These are phyloP conservation scores for Caenorhabditis zanzibari DNA, from an alignment of 2,888 invertebrate genomes.

Conservation along the genomic window DNA sequence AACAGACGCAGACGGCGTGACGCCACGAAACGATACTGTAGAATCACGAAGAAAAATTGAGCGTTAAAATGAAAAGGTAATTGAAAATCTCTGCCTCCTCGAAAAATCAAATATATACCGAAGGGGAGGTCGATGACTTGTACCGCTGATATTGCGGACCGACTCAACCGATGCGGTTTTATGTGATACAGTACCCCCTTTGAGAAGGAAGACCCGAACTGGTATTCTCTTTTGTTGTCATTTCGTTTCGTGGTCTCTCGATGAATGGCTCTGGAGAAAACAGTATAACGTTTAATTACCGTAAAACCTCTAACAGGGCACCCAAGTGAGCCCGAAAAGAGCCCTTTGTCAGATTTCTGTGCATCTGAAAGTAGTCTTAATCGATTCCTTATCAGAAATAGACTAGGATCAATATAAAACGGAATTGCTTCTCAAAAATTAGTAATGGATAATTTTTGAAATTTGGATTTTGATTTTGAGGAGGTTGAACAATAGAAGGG, in stretches of 20 bases:
- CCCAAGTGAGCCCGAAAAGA: no score
- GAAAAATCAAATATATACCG: conserved; percentile 45
- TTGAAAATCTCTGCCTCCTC: conserved; percentile 29
- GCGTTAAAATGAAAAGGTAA: conserved; percentile 34
- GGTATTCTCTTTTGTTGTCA: conserved; percentile 21
- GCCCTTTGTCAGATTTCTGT: no score
- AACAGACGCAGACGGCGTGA: conserved; percentile 57
- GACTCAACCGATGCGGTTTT: conserved; percentile 53
- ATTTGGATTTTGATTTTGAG: no score
- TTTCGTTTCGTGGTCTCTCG: not conserved
- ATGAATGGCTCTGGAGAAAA: not conserved
- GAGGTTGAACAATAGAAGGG: no score
- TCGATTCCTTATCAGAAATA: no score
- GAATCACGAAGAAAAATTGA: not conserved
- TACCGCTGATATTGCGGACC: conserved; percentile 62
- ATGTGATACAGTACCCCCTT: conserved; percentile 48
- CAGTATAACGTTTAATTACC: no score
- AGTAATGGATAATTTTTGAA: no score
- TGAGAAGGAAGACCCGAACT: conserved; percentile 35
- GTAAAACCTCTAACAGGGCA: no score
- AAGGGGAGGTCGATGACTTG: conserved; percentile 57
- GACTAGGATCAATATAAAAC: no score
- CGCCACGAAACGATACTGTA: conserved; percentile 36
- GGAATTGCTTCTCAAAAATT: no score
- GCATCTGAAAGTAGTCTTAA: no score